A percentile compares a stretch with the other conserved stretches of the same genome.
phyloP scores from a whole-genome alignment of 2,888 invertebrate species.

The Myathropa florea region DNA sequence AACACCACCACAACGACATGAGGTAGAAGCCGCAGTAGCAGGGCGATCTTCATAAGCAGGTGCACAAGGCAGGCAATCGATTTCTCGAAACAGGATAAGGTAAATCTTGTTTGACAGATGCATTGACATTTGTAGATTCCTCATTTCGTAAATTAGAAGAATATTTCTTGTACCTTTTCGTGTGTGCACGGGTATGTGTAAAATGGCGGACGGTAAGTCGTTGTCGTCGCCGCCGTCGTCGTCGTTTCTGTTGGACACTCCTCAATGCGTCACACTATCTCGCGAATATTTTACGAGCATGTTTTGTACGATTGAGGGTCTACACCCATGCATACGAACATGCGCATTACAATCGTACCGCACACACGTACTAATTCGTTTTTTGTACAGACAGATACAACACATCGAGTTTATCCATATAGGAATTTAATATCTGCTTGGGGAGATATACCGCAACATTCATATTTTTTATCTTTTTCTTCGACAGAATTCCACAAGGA shows the following conservation, averaged over 20 bases:
- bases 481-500: constrained; percentile 41
- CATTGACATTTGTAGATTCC: constrained; percentile 23
- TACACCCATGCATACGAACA: constrained; percentile 68
- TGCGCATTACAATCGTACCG: constrained; percentile 60
- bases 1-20: background rate
- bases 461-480: constrained; percentile 33
- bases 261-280: constrained; percentile 82
- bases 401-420: constrained; percentile 61
- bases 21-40: background rate
- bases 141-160: constrained; percentile 28
- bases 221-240: constrained; percentile 17
- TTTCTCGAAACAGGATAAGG: constrained; percentile 27
- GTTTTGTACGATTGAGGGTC: constrained; percentile 65
- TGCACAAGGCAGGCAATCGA: constrained; percentile 1
- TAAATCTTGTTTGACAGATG: constrained; percentile 21
- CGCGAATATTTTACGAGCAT: constrained; percentile 63
- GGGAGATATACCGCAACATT: constrained; percentile 61
- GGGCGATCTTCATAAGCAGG: constrained; percentile 13
- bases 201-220: constrained; percentile 67
- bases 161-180: constrained; percentile 12
- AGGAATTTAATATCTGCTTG: constrained; percentile 63
- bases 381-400: constrained; percentile 33
- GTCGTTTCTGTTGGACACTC: constrained; percentile 81
- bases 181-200: constrained; percentile 51
- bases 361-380: constrained; percentile 35